Base-by-base conservation (phyloP, 92 coral and sea anemone species). In the Pocillopora meandrina region DNA sequence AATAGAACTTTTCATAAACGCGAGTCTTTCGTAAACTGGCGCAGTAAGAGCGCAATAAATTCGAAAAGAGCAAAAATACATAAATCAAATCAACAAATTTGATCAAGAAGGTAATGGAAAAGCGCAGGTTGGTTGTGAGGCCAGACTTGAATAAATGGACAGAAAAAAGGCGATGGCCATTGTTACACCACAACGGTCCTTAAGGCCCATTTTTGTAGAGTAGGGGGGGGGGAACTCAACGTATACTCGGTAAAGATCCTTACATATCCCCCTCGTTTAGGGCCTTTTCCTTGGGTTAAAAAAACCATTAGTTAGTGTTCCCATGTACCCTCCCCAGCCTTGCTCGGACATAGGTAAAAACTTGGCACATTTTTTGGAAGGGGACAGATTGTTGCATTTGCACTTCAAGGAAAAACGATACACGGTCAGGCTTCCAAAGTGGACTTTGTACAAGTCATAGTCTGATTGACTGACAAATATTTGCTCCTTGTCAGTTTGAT, bases 251-350 rank as follows among this genome's bases (percentile, higher is more conserved):
- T 19, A 47, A 31, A 68, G 35, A 47, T 19, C 52, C 72, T 18
- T 2, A 14, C 33, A 31, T 42, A 42, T 42, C 10, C 33, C 14
- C 12, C 70, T 64, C 26, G 14, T 65, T 70, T 62, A 72, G 12
- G 86, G 16, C 63, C 61, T 63, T 65, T 88, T 47, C 67, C 94
- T 92, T 13, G 99, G 97, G n/a, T 92, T 82, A 88, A 86, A 94
- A 82, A 87, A 97, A 36, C 98, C 86, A 82, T 97, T 97, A 19
- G 93, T 92, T 75, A 94, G 86, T 13, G 99, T 92, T 1, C 99
- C 99, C 99, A 97, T 94, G 76, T 97, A 97, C 61, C 99, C 99
- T 33, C 97, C 99, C 99, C 99, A 97, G 68, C 94, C 93, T 76
- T 97, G 99, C 65, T 94, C 94, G 85, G 87, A 85, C 92, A 94